A percentile compares a stretch with the other conserved stretches of the same genome.
These are phyloP conservation scores for Allygus modestus DNA, from an alignment of 2,888 invertebrate genomes.

Conservation along the genomic window DNA sequence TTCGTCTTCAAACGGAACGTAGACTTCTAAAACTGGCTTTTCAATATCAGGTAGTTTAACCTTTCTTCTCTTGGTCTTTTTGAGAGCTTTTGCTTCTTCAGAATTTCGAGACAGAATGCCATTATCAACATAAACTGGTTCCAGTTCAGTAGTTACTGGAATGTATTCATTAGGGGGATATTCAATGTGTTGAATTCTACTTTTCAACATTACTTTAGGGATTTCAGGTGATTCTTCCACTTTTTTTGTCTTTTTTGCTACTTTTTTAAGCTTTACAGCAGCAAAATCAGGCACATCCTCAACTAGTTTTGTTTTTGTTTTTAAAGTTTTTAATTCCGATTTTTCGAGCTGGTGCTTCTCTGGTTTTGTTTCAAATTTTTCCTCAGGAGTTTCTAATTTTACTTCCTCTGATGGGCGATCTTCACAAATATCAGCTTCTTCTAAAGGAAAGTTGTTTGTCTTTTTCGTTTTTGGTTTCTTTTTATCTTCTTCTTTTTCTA, in stretches of 20 bases:
- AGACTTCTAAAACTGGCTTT: conserved; percentile 69
- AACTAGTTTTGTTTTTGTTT: conserved; percentile 65
- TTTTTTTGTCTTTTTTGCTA: conserved; percentile 76
- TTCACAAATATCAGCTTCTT: neutral
- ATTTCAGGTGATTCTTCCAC: conserved; percentile 75
- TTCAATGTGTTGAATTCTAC: conserved; percentile 80
- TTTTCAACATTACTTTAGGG: conserved; percentile 84
- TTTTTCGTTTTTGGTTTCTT: neutral
- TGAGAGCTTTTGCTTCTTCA: conserved; percentile 71
- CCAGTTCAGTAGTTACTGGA: conserved; percentile 73
- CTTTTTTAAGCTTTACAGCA: conserved; percentile 76
- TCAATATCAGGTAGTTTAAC: conserved; percentile 69
- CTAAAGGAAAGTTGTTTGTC: conserved; percentile 4
- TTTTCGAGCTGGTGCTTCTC: conserved; percentile 70
- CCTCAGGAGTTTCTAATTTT: conserved; percentile 8
- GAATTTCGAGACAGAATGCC: conserved; percentile 71
- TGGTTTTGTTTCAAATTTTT: neutral
- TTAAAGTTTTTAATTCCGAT: conserved; percentile 74
- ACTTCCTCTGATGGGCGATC: neutral
- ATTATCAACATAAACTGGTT: conserved; percentile 70
- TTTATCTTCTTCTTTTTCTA: neutral
- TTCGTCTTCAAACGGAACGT: conserved; percentile 68
- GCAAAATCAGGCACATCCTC: conserved; percentile 80
- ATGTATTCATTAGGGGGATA: conserved; percentile 74
- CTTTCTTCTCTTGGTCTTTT: conserved; percentile 70